These are phyloP conservation scores for Calameuta filiformis DNA, from an alignment of 2,888 invertebrate species.

Conservation along the genomic window DNA sequence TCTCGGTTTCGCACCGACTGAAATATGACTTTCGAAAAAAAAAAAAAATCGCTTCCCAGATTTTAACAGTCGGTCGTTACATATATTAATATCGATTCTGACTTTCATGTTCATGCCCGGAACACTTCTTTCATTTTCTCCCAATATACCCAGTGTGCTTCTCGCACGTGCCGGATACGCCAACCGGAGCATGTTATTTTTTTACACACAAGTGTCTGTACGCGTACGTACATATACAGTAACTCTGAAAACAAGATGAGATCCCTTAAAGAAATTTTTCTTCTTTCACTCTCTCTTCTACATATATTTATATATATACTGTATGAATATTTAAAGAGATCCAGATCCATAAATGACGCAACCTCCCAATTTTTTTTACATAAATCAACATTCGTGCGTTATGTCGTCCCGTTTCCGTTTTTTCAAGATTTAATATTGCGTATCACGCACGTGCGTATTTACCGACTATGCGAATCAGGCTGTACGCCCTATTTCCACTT, in stretches of 20 bases:
- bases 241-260: constrained; percentile 9
- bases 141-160: constrained; percentile 1
- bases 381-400: not conserved
- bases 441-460: constrained; percentile 20
- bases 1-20: not conserved
- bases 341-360: not conserved
- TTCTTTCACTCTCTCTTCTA: too few relatives aligned
- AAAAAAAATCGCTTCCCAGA: not conserved
- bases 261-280: not conserved
- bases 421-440: constrained; percentile 19
- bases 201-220: not conserved
- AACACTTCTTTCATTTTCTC: not conserved
- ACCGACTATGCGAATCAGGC: constrained; percentile 35
- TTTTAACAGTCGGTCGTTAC: not conserved
- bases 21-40: not conserved
- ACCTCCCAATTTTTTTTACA: not conserved
- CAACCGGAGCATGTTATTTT: not conserved
- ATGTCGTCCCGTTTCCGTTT: constrained; percentile 21
- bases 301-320: not conserved
- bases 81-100: not conserved
- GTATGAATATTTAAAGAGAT: not conserved
- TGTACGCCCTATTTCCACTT: constrained; percentile 40
- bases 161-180: not conserved
- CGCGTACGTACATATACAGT: constrained; percentile 7
- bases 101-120: not conserved